Base-by-base conservation (phyloP, 2,888 invertebrate species). In the Baccha elongata region DNA sequence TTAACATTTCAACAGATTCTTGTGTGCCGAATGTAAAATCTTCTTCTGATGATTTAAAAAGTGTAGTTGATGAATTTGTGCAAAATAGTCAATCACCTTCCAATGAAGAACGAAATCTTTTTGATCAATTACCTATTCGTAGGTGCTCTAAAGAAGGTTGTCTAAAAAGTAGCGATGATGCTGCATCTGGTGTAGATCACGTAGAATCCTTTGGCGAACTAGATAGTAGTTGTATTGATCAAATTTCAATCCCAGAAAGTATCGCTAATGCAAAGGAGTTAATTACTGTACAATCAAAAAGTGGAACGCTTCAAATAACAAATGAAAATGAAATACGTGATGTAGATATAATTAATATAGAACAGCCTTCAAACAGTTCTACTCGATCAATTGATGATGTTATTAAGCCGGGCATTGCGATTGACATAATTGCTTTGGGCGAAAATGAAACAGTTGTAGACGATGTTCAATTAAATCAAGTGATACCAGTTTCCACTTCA, bases 1-100 rank as follows among this genome's bases (percentile, higher is more conserved):
- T 2, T 8, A 0, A 26, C 10, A 8, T 4, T 15, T 10, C 50
- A 26, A 8, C 3, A 26, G 23, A 8, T 2, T 29, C 10, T 29
- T 15, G 1, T 29, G 26, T 15, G 50, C 3, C 23, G 8, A 48
- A 48, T 48, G n/a, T n/a, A n/a, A n/a, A n/a, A n/a, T n/a, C n/a
- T n/a, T n/a, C n/a, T n/a, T 29, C 29, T 50, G 50, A 50, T 50
- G 29, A 29, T 50, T 15, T 50, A 50, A 6, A 29, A 50, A 29
- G 1, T 29, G 29, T 17, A 29, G 29, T 10, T 2, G 29, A 50
- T 50, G 11, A 50, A 50, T 29, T 17, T 26, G 4, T 50, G 8
- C 8, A 2, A 46, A 2, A 26, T 15, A 50, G 26, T 15, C 10
- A 2, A 50, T 10, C 3, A 10, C 1, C 3, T 10, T 15, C 5